Evolutionary conservation across 2,888 invertebrate species (phyloP).

Genomic region (Iphiclides podalirius): DNA sequence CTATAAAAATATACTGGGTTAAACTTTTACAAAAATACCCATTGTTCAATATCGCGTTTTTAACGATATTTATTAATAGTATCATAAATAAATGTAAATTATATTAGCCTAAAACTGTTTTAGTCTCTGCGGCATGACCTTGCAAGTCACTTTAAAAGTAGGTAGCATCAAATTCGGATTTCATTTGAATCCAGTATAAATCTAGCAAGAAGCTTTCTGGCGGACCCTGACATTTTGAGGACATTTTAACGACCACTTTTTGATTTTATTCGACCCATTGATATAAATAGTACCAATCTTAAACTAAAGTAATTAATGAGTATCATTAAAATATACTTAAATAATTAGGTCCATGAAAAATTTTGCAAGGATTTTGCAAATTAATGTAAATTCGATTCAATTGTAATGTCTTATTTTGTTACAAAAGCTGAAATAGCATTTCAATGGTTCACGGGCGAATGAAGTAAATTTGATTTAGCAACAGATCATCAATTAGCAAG

Average conservation of each 20-base stretch:
- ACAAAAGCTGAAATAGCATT: constrained; percentile 2
- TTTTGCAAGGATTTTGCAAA: background rate
- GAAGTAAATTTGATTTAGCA: constrained; percentile 8
- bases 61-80: too few relatives aligned
- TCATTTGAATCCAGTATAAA: constrained; percentile 51
- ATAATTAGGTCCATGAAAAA: too few relatives aligned
- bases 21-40: too few relatives aligned
- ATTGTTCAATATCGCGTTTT: too few relatives aligned
- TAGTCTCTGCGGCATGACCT: background rate
- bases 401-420: background rate
- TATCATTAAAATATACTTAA: background rate
- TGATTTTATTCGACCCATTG: constrained; percentile 34
- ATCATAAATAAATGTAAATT: too few relatives aligned
- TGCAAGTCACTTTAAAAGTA: constrained; percentile 27
- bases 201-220: constrained; percentile 40
- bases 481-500: constrained; percentile 13
- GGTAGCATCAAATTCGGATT: constrained; percentile 31
- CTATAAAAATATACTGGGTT: too few relatives aligned
- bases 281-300: too few relatives aligned
- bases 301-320: too few relatives aligned
- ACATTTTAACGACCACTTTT: constrained; percentile 53
- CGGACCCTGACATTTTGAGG: constrained; percentile 70
- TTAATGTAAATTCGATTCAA: background rate
- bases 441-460: background rate
- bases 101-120: background rate